A percentile compares a stretch with the other conserved stretches of the same genome.
Conservation (phyloP, 2,113 vertebrate species). For the Urocolius indicus region DNA sequence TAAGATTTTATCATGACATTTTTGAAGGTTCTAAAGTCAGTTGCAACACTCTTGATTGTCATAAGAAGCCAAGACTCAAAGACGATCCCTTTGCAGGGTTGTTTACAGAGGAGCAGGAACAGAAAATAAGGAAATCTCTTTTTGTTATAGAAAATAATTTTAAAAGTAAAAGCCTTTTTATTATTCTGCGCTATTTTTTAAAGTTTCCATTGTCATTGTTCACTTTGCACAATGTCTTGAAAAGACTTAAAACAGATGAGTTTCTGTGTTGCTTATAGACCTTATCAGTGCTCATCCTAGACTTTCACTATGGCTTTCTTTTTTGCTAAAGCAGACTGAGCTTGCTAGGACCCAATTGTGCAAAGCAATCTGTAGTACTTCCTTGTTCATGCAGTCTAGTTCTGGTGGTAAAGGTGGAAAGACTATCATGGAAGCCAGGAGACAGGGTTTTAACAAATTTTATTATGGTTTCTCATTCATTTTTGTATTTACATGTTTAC, state of each 20-base stretch:
- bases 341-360: not conserved
- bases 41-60: not conserved
- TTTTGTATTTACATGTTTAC: not conserved
- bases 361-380: not conserved
- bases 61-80: not conserved
- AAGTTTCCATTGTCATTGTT: not conserved
- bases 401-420: not conserved
- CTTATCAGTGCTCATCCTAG: not conserved
- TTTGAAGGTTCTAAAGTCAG: not conserved
- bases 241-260: not conserved
- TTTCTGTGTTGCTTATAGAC: not conserved
- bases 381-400: not conserved
- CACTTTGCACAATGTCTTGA: not conserved
- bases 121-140: not conserved
- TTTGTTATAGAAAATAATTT: not conserved
- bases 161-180: not conserved
- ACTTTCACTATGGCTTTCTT: not conserved
- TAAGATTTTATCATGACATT: accelerated
- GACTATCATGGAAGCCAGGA: not conserved
- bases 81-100: not conserved
- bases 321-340: not conserved
- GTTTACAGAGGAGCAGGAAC: not conserved
- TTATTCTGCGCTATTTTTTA: not conserved
- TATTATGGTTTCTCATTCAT: not conserved
- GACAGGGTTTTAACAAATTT: not conserved